Conservation (phyloP, 2,113 vertebrate species). For the Oenanthe melanoleuca region DNA sequence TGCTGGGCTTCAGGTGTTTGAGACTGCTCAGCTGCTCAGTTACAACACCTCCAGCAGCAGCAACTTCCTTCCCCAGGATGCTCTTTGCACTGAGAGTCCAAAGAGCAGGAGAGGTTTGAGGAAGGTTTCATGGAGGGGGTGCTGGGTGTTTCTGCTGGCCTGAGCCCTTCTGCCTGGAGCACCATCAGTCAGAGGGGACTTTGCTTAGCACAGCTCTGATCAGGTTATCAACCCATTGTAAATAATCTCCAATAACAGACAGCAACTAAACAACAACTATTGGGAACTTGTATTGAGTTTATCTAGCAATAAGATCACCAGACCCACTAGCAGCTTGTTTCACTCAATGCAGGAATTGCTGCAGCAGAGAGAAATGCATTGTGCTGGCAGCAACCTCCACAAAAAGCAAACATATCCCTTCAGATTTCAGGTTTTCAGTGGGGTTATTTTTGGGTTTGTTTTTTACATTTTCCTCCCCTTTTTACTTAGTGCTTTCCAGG, state of each 20-base stretch:
- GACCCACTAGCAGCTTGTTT: not conserved
- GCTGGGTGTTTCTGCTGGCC: not conserved
- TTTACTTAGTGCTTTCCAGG: constrained; percentile 45
- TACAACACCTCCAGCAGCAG: rapidly evolving
- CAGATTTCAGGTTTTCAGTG: not conserved
- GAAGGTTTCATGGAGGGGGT: rapidly evolving
- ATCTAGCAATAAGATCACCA: not conserved
- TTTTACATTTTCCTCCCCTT: not conserved
- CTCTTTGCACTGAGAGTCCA: not conserved
- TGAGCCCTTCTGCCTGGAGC: not conserved
- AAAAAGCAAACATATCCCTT: not conserved
- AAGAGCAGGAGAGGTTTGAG: not conserved
- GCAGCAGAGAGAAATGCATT: not conserved
- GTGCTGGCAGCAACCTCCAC: not conserved
- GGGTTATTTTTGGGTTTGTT: not conserved
- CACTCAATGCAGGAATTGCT: not conserved
- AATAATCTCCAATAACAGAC: not conserved
- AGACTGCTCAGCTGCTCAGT: not conserved
- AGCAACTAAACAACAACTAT: rapidly evolving
- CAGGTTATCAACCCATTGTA: not conserved
- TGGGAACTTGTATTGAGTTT: not conserved
- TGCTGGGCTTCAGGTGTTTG: not conserved
- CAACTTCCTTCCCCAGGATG: not conserved
- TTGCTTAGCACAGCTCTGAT: not conserved
- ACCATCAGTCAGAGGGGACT: not conserved